Evolutionary conservation across 2,888 invertebrate genomes (phyloP).

Genomic region (Apamea sordens): DNA sequence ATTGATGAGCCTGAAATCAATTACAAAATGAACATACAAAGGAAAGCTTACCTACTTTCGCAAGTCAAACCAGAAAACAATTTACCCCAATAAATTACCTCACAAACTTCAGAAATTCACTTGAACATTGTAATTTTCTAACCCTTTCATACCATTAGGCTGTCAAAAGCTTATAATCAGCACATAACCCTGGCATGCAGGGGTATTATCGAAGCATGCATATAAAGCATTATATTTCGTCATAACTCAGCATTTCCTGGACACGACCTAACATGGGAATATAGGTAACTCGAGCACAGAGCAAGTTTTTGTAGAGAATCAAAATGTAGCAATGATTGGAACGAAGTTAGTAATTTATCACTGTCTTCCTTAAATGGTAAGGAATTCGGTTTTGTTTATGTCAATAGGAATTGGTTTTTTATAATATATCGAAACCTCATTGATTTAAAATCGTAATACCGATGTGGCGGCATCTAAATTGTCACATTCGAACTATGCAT

Average conservation of each 20-base stretch:
- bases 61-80: conserved; percentile 46
- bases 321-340: conserved; percentile 34
- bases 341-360: conserved; percentile 34
- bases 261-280: conserved; percentile 56
- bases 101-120: conserved; percentile 48
- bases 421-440: background rate
- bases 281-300: conserved; percentile 49
- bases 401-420: conserved; percentile 17
- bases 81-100: conserved; percentile 44
- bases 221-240: conserved; percentile 51
- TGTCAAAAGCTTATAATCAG: conserved; percentile 61
- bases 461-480: background rate
- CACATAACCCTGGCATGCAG: conserved; percentile 25
- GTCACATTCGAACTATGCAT: background rate
- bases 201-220: conserved; percentile 45
- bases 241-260: conserved; percentile 56
- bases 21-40: background rate
- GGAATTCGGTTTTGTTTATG: conserved; percentile 29
- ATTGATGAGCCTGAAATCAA: background rate
- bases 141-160: conserved; percentile 50
- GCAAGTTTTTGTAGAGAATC: conserved; percentile 48
- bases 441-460: background rate
- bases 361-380: conserved; percentile 26
- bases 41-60: conserved; percentile 8
- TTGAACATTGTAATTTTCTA: conserved; percentile 55